A percentile compares a stretch with the other conserved stretches of the same genome.
Conservation (phyloP, 2,113 vertebrate species). For the Thamnophis sirtalis region DNA sequence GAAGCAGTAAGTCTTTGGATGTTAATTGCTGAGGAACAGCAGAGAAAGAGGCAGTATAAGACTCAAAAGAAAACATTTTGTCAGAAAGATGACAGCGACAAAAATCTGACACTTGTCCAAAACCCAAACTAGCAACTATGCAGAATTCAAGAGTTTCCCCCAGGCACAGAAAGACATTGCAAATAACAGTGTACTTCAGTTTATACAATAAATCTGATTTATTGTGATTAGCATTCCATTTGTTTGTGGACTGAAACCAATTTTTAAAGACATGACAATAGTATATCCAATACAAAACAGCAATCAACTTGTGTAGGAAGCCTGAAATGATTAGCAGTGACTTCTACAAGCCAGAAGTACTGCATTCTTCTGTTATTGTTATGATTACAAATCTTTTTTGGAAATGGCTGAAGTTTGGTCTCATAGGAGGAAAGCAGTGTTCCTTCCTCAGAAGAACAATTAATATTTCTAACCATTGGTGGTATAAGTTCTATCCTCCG, state of each 20-base stretch:
- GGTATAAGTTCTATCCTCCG: background rate
- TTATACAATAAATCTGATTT: background rate
- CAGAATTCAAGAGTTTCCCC: background rate
- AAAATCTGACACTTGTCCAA: background rate
- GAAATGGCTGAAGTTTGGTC: background rate
- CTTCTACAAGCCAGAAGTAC: background rate
- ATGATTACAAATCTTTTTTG: background rate
- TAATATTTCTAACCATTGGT: background rate
- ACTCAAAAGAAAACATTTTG: background rate
- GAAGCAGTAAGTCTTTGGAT: background rate
- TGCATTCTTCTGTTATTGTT: background rate
- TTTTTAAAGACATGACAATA: background rate
- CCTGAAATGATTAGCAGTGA: background rate
- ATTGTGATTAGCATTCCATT: background rate
- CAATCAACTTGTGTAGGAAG: background rate
- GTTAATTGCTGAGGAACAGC: background rate
- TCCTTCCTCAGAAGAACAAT: background rate
- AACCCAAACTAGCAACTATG: background rate
- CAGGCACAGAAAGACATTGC: background rate
- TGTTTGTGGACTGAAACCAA: background rate
- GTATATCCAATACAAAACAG: background rate
- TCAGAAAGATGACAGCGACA: background rate
- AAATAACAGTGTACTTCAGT: background rate
- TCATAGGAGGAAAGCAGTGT: background rate
- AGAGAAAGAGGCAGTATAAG: background rate